phyloP scores from a whole-genome alignment of 2,113 vertebrate genomes.

The Agelaius tricolor region DNA sequence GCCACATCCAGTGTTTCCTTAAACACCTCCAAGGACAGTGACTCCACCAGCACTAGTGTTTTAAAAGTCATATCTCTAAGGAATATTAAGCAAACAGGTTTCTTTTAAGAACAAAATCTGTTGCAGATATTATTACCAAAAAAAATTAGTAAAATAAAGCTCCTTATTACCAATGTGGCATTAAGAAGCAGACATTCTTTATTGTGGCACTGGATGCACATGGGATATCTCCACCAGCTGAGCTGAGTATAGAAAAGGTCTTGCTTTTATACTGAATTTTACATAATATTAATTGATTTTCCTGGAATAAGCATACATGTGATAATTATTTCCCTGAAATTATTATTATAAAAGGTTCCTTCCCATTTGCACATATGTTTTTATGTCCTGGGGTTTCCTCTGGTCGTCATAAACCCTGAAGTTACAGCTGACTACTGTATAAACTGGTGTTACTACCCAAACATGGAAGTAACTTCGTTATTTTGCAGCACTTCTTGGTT shows the following conservation, averaged over 20 bases:
- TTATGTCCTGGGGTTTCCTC: background rate
- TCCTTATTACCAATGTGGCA: background rate
- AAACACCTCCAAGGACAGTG: background rate
- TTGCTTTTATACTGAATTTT: background rate
- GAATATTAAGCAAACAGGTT: background rate
- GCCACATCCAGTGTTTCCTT: background rate
- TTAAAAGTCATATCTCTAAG: background rate
- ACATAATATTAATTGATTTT: background rate
- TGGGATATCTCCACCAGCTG: rapidly evolving
- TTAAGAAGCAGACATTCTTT: background rate
- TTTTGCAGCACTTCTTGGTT: background rate
- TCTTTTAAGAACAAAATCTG: background rate
- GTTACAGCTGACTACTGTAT: background rate
- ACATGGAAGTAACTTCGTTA: background rate
- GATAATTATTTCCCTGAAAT: background rate
- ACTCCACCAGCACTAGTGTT: background rate
- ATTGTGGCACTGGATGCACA: background rate
- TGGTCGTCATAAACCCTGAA: background rate
- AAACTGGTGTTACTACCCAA: background rate
- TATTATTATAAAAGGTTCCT: background rate
- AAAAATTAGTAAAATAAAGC: background rate
- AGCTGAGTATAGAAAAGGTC: background rate
- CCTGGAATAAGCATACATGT: background rate
- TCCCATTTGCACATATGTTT: background rate
- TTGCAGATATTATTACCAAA: background rate